These are phyloP conservation scores for Musca vetustissima DNA, from an alignment of 1,140 invertebrate genomes.

Conservation along the genomic window DNA sequence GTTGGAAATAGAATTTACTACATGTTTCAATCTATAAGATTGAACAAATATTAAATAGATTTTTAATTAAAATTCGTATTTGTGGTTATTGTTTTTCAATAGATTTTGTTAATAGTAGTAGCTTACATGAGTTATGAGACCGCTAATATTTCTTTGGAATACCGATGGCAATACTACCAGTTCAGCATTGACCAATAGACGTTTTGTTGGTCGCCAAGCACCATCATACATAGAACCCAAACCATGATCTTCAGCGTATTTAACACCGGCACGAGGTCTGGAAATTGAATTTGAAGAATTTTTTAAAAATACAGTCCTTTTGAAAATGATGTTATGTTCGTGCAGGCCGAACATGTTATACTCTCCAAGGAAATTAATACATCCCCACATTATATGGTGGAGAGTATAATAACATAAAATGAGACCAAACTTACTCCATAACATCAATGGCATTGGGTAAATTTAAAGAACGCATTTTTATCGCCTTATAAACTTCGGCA, in stretches of 20 bases:
- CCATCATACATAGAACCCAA: constrained; percentile 42
- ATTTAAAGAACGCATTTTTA: constrained; percentile 69
- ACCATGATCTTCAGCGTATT: constrained; percentile 36
- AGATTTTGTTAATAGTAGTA: background rate
- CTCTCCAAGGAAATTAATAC: too few relatives aligned
- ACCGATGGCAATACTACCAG: constrained; percentile 44
- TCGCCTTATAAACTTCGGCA: constrained; percentile 74
- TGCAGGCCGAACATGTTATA: too few relatives aligned
- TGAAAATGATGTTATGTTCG: too few relatives aligned
- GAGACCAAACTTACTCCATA: constrained; percentile 47
- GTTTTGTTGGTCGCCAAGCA: constrained; percentile 40
- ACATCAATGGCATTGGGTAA: constrained; percentile 59
- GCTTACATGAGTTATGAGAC: constrained; percentile 45
- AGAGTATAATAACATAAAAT: background rate
- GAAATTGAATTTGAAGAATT: too few relatives aligned
- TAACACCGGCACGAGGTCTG: constrained; percentile 32
- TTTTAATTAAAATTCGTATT: too few relatives aligned
- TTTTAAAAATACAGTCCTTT: too few relatives aligned
- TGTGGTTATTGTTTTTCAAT: background rate
- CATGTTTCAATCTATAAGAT: constrained; percentile 39
- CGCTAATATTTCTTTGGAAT: constrained; percentile 37
- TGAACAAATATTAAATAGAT: too few relatives aligned
- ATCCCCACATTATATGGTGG: background rate
- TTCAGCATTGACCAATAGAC: constrained; percentile 37
- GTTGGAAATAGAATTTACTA: constrained; percentile 52